These are phyloP conservation scores for Amphibalanus amphitrite DNA, from an alignment of 1,140 invertebrate genomes.

Conservation along the genomic window DNA sequence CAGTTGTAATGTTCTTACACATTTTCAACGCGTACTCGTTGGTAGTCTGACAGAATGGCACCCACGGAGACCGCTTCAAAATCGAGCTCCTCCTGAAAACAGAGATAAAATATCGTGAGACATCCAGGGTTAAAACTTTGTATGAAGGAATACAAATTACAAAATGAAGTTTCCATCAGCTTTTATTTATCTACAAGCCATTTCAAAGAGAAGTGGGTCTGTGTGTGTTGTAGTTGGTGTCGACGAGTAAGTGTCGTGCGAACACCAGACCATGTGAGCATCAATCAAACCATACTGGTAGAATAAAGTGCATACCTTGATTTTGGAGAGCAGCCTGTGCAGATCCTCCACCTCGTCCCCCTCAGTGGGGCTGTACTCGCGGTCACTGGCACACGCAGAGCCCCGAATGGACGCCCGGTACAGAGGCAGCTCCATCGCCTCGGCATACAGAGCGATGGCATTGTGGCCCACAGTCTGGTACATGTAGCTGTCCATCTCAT, in stretches of 20 bases:
- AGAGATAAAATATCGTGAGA: too few relatives aligned
- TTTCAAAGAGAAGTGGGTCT: too few relatives aligned
- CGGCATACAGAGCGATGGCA: constrained; percentile 74
- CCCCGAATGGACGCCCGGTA: constrained; percentile 66
- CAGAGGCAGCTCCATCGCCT: constrained; percentile 83
- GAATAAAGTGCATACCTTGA: constrained; percentile 64
- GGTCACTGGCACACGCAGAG: constrained; percentile 49
- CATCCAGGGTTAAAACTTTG: too few relatives aligned
- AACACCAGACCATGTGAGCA: too few relatives aligned
- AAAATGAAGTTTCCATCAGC: too few relatives aligned
- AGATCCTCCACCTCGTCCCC: constrained; percentile 99
- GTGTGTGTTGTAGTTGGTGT: too few relatives aligned
- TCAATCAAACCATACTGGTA: too few relatives aligned
- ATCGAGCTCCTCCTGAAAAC: constrained; percentile 50
- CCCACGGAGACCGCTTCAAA: constrained; percentile 88
- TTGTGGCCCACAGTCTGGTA: constrained; percentile 97
- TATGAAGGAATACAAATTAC: too few relatives aligned
- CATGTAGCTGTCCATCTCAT: constrained; percentile 98
- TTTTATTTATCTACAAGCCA: too few relatives aligned
- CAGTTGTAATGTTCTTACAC: too few relatives aligned
- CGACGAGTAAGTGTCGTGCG: too few relatives aligned
- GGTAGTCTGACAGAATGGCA: constrained; percentile 95
- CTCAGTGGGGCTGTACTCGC: constrained; percentile 60
- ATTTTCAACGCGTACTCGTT: constrained; percentile 91
- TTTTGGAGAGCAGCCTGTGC: constrained; percentile 57